Conservation (phyloP, 1,140 invertebrate species). For the Rhopalosiphum padi region DNA sequence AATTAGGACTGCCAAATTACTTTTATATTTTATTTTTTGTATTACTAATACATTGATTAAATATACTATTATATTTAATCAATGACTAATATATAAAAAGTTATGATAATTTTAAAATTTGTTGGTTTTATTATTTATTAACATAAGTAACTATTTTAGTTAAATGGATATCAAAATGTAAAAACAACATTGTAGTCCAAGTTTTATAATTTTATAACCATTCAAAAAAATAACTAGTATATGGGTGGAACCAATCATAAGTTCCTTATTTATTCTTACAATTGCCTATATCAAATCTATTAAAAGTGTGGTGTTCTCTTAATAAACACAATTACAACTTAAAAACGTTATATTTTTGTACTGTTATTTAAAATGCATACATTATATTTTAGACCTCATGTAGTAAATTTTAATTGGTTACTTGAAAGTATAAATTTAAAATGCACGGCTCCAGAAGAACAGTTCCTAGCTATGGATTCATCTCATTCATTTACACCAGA, state of each 20-base stretch:
- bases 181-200: not conserved
- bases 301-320: not conserved
- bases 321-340: not conserved
- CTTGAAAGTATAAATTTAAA: slow-evolving; percentile 73
- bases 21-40: no score
- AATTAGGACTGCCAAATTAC: no score
- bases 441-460: slow-evolving; percentile 69
- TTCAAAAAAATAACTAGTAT: not conserved
- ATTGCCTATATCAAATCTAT: not conserved
- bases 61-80: no score
- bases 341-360: not conserved
- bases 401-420: slow-evolving; percentile 78
- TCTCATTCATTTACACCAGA: slow-evolving; percentile 60
- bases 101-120: no score
- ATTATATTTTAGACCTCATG: slow-evolving; percentile 68
- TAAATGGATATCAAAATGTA: no score
- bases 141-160: no score
- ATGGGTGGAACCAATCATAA: not conserved
- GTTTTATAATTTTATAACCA: not conserved
- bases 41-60: no score
- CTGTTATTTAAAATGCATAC: not conserved
- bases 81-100: no score
- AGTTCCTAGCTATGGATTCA: slow-evolving; percentile 61
- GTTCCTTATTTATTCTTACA: not conserved
- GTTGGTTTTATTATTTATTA: no score